Conservation (phyloP, 2,888 invertebrate species). For the Habrosyne pyritoides region DNA sequence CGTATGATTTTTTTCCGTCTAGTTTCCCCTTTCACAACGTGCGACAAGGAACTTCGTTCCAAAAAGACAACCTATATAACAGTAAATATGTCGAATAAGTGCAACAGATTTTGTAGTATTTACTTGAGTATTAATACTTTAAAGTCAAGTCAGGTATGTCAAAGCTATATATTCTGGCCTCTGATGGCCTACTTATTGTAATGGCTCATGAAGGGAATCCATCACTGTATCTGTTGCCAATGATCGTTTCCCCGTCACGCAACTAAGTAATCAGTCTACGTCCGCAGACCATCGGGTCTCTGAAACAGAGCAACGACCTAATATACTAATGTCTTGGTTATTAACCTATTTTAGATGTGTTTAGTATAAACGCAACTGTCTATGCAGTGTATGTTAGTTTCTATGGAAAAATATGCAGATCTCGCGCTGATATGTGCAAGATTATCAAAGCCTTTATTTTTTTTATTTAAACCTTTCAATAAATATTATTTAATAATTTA, state of each 20-base stretch:
- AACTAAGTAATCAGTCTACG: slow-evolving; percentile 13
- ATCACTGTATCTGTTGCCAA: slow-evolving; percentile 9
- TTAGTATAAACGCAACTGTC: neutral
- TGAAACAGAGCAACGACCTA: slow-evolving; percentile 10
- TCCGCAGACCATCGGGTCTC: neutral
- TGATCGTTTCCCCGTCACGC: slow-evolving; percentile 22
- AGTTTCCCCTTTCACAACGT: too few relatives aligned
- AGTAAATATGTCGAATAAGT: too few relatives aligned
- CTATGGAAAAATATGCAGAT: neutral
- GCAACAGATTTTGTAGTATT: too few relatives aligned
- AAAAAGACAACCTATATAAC: too few relatives aligned
- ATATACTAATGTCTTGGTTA: slow-evolving; percentile 10
- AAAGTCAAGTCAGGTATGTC: neutral
- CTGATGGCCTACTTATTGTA: slow-evolving; percentile 12
- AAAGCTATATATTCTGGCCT: neutral
- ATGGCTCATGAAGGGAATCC: slow-evolving; percentile 15
- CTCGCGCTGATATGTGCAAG: too few relatives aligned
- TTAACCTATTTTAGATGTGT: neutral
- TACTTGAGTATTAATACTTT: too few relatives aligned
- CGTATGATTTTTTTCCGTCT: too few relatives aligned
- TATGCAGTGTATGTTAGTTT: neutral
- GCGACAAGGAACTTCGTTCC: too few relatives aligned
- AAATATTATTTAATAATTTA: too few relatives aligned
- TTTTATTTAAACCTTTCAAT: too few relatives aligned
- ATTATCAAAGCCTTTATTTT: too few relatives aligned